phyloP scores from a whole-genome alignment of 1,140 invertebrate species.

The Drosophila nebulosa region DNA sequence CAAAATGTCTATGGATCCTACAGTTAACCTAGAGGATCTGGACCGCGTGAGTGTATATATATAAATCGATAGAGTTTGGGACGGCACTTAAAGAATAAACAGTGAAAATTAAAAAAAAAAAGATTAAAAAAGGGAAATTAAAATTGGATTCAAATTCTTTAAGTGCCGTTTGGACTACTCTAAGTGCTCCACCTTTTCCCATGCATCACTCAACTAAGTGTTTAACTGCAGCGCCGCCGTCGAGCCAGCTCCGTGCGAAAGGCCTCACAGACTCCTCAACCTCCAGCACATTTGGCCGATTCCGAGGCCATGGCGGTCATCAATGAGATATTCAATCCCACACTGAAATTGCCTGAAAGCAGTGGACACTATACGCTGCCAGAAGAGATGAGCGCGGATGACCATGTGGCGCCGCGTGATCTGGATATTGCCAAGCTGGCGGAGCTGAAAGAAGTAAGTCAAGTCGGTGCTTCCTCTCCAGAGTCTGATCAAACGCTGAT shows the following conservation, averaged over 20 bases:
- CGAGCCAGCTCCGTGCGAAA: slow-evolving; percentile 63
- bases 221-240: slow-evolving; percentile 53
- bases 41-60: slow-evolving; percentile 63
- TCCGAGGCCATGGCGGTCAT: slow-evolving; percentile 80
- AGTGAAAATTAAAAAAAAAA: background rate
- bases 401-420: slow-evolving; percentile 81
- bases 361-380: slow-evolving; percentile 82
- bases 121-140: background rate
- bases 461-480: background rate
- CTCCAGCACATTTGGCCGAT: slow-evolving; percentile 38
- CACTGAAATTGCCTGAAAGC: slow-evolving; percentile 75
- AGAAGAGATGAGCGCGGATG: slow-evolving; percentile 82
- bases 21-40: slow-evolving; percentile 71
- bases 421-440: slow-evolving; percentile 83
- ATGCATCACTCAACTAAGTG: background rate
- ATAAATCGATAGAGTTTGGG: background rate
- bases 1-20: slow-evolving; percentile 72
- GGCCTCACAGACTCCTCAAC: slow-evolving; percentile 53
- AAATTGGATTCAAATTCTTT: background rate
- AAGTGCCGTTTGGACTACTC: background rate
- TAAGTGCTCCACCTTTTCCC: background rate
- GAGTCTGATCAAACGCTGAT: background rate
- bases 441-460: slow-evolving; percentile 83
- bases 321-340: slow-evolving; percentile 81
- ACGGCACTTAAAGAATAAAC: background rate